phyloP scores from a whole-genome alignment of 35 echinoderm and acorn worm genomes.

The Ptychodera flava region DNA sequence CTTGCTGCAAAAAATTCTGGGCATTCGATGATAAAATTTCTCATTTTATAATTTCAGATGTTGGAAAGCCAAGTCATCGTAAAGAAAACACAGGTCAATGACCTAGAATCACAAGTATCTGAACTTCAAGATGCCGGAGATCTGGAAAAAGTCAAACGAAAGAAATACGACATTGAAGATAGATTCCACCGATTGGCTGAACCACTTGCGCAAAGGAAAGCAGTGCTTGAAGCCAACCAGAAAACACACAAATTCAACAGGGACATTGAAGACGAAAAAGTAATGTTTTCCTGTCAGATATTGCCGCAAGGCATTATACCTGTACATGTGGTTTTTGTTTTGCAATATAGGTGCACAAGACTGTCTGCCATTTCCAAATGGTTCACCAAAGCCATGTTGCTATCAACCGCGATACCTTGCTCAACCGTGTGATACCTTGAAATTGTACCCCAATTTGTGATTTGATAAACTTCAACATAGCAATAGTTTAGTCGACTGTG shows the following conservation, averaged over 20 bases:
- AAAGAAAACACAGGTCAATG: constrained; percentile 83
- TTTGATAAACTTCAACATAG: too few relatives aligned
- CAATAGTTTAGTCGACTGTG: too few relatives aligned
- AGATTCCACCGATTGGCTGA: constrained; percentile 76
- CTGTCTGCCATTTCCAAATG: too few relatives aligned
- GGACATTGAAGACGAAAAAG: constrained; percentile 98
- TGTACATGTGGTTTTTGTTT: too few relatives aligned
- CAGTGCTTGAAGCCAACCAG: constrained; percentile 67
- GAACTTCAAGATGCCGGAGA: constrained; percentile 59
- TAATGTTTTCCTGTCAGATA: too few relatives aligned
- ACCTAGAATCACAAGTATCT: constrained; percentile 59
- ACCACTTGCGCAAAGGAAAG: constrained; percentile 76
- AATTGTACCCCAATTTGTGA: too few relatives aligned
- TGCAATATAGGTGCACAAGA: too few relatives aligned
- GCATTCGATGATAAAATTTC: too few relatives aligned
- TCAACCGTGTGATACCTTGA: too few relatives aligned
- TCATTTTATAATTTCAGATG: constrained; percentile 54
- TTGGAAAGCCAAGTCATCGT: constrained; percentile 81
- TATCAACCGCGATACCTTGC: too few relatives aligned
- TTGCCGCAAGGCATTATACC: neutral
- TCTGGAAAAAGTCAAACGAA: constrained; percentile 90
- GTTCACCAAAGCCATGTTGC: too few relatives aligned
- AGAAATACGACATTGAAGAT: constrained; percentile 79
- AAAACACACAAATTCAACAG: constrained; percentile 67
- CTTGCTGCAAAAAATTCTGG: too few relatives aligned